phyloP scores from a whole-genome alignment of 2,113 vertebrate species.

The Gallinago undulata region DNA sequence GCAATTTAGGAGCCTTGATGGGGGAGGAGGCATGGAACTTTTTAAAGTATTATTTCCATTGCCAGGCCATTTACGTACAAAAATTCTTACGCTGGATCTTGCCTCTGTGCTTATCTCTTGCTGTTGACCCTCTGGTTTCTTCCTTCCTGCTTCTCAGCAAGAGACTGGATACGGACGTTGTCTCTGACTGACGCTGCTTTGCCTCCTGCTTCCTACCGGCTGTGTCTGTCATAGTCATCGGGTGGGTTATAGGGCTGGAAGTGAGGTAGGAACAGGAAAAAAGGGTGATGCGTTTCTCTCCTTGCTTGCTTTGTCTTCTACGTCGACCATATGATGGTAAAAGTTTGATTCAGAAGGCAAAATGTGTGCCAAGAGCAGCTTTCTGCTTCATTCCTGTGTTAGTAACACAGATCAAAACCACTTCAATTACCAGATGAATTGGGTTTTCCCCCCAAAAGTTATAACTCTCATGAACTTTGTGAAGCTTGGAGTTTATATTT shows the following conservation, averaged over 20 bases:
- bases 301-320: not conserved
- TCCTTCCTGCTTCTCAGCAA: not conserved
- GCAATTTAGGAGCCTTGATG: not conserved
- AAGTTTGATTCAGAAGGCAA: not conserved
- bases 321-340: not conserved
- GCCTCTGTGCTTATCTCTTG: not conserved
- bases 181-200: not conserved
- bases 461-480: conserved; percentile 18
- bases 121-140: not conserved
- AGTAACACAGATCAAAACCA: not conserved
- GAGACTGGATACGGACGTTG: not conserved
- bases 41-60: not conserved
- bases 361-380: not conserved
- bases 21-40: not conserved
- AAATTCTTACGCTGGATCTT: not conserved
- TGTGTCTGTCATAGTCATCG: not conserved
- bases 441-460: conserved; percentile 2
- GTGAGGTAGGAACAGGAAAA: not conserved
- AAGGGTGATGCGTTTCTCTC: not conserved
- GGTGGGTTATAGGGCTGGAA: not conserved
- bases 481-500: conserved; percentile 29
- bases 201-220: not conserved
- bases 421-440: not conserved
- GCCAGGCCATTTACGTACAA: not conserved
- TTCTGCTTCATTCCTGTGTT: not conserved